phyloP scores from a whole-genome alignment of 2,888 invertebrate species.

The Cataglyphis cursor region DNA sequence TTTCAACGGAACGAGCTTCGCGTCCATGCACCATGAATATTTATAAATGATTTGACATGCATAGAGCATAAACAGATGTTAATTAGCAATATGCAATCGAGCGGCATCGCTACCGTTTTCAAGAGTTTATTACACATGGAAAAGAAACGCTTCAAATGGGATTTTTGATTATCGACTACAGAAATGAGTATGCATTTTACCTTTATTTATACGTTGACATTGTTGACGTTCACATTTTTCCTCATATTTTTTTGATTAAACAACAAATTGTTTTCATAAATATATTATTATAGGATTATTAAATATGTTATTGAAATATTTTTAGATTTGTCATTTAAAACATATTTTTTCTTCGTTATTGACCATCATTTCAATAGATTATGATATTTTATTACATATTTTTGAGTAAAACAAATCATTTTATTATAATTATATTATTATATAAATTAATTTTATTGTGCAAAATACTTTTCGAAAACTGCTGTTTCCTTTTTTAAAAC shows the following conservation, averaged over 20 bases:
- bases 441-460: constrained; percentile 1
- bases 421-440: background rate
- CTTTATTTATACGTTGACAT: constrained; percentile 14
- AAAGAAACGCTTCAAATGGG: constrained; percentile 38
- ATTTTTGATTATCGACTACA: constrained; percentile 42
- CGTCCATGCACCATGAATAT: constrained; percentile 67
- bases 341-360: background rate
- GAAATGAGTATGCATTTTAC: constrained; percentile 12
- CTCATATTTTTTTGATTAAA: constrained; percentile 18
- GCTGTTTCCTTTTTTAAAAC: background rate
- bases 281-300: background rate
- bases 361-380: background rate
- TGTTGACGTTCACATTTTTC: background rate
- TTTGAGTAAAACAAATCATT: background rate
- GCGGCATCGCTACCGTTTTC: constrained; percentile 44
- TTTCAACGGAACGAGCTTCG: constrained; percentile 48
- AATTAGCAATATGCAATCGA: constrained; percentile 70
- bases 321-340: background rate
- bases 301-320: background rate
- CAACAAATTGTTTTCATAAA: constrained; percentile 20
- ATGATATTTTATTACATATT: constrained; percentile 6
- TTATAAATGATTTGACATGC: constrained; percentile 67
- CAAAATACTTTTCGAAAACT: background rate
- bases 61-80: constrained; percentile 72
- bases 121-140: constrained; percentile 53